Conservation (phyloP, 2,888 invertebrate genomes). For the Malacosoma neustria region DNA sequence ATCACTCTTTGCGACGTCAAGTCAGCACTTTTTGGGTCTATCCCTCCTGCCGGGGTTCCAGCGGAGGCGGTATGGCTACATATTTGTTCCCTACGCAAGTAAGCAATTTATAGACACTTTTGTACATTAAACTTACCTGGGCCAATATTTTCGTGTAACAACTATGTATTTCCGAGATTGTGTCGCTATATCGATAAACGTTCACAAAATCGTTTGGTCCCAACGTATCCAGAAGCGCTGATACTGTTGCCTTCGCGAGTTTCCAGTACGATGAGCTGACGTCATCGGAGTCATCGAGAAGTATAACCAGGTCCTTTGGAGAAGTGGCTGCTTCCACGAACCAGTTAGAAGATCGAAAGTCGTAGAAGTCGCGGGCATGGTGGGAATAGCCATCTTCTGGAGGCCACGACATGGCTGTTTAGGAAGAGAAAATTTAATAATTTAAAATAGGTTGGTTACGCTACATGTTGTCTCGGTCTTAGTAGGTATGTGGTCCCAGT, state of each 20-base stretch:
- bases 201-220: slow-evolving; percentile 98
- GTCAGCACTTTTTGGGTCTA: too few species aligned
- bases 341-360: slow-evolving; percentile 95
- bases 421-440: slow-evolving; percentile 4
- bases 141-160: slow-evolving; percentile 94
- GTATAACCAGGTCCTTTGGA: slow-evolving; percentile 96
- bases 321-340: slow-evolving; percentile 98
- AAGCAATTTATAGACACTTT: too few species aligned
- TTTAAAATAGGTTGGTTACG: too few species aligned
- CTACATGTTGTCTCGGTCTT: too few species aligned
- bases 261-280: slow-evolving; percentile 89
- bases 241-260: slow-evolving; percentile 91
- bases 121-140: slow-evolving; percentile 84
- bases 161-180: slow-evolving; percentile 86
- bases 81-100: too few species aligned
- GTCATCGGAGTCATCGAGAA: slow-evolving; percentile 93
- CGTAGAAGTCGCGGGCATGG: slow-evolving; percentile 90
- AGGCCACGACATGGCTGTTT: slow-evolving; percentile 86
- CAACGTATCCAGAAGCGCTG: slow-evolving; percentile 93
- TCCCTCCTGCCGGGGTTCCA: too few species aligned
- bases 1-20: too few species aligned
- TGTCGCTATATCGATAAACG: slow-evolving; percentile 91
- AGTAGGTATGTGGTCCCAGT: too few species aligned
- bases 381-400: slow-evolving; percentile 85
- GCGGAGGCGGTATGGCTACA: too few species aligned